Evolutionary conservation across 2,113 vertebrate species (phyloP).

Genomic region (Heterochromis multidens): DNA sequence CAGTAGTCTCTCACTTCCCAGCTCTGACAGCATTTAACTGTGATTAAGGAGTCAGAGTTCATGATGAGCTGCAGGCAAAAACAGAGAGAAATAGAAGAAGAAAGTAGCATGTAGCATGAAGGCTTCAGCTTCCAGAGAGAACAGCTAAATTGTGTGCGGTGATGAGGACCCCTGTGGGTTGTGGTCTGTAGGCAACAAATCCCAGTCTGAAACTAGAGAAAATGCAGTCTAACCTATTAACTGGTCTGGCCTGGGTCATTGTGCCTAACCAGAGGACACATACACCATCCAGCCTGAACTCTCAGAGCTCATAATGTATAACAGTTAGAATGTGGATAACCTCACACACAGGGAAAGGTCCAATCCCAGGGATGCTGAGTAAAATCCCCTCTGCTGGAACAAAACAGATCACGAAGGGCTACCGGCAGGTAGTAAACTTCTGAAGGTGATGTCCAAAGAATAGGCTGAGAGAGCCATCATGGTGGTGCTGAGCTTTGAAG

Average conservation of each 20-base stretch:
- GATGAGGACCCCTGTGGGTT: slow-evolving; percentile 48
- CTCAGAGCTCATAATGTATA: slow-evolving; percentile 53
- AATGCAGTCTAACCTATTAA: slow-evolving; percentile 55
- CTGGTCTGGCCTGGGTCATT: slow-evolving; percentile 38
- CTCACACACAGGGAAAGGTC: slow-evolving; percentile 61
- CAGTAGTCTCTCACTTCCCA: slow-evolving; percentile 41
- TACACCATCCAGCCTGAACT: slow-evolving; percentile 7
- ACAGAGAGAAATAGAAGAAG: slow-evolving; percentile 37
- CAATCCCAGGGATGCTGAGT: slow-evolving; percentile 47
- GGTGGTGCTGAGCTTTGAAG: slow-evolving; percentile 62
- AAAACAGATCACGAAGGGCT: slow-evolving; percentile 59
- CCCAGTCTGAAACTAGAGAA: slow-evolving; percentile 37
- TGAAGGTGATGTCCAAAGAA: slow-evolving; percentile 58
- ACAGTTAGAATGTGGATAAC: slow-evolving; percentile 58
- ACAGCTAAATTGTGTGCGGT: slow-evolving; percentile 30
- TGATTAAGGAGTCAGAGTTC: slow-evolving; percentile 75
- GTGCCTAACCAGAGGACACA: slow-evolving; percentile 48
- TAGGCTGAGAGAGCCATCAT: slow-evolving; percentile 44
- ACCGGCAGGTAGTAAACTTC: slow-evolving; percentile 50
- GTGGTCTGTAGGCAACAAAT: slow-evolving; percentile 31
- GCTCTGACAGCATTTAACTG: slow-evolving; percentile 70
- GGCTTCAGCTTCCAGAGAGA: slow-evolving; percentile 28
- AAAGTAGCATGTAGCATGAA: slow-evolving; percentile 41
- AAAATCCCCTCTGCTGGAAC: slow-evolving; percentile 67
- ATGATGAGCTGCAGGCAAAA: slow-evolving; percentile 61